Evolutionary conservation across 2,888 invertebrate species (phyloP).

Genomic region (Tortrix viridana): DNA sequence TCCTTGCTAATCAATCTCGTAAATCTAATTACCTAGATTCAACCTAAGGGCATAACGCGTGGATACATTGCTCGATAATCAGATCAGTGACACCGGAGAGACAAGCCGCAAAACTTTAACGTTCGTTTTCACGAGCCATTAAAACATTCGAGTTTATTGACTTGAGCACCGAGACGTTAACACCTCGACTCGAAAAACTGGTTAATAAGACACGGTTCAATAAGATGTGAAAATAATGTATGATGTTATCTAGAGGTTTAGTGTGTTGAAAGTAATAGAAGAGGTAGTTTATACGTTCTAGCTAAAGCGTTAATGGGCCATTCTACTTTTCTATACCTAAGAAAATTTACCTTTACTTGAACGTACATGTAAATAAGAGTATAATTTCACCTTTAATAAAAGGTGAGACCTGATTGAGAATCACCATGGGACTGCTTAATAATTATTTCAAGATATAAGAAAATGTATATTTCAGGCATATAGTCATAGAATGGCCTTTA

Average conservation of each 20-base stretch:
- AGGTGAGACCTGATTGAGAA: no score
- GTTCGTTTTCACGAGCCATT: constrained; percentile 51
- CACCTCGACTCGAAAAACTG: constrained; percentile 67
- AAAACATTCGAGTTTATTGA: constrained; percentile 64
- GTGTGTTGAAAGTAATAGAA: constrained; percentile 25
- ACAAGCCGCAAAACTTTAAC: constrained; percentile 34
- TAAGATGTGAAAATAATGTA: constrained; percentile 74
- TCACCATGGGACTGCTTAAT: no score
- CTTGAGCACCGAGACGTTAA: constrained; percentile 61
- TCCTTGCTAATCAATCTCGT: no score
- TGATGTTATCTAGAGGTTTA: constrained; percentile 62
- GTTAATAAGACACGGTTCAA: constrained; percentile 66
- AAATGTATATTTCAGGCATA: no score
- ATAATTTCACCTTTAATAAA: no score
- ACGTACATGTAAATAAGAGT: no score
- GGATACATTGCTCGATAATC: constrained; percentile 46
- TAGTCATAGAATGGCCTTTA: no score
- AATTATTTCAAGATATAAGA: no score
- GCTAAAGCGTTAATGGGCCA: constrained; percentile 4
- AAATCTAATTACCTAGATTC: no score
- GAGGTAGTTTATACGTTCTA: constrained; percentile 29
- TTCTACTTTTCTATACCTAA: no score
- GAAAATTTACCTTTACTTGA: no score
- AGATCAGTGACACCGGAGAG: constrained; percentile 48
- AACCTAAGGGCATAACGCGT: constrained; percentile 4